Base-by-base conservation (phyloP, 2,797 vertebrate genomes). In the Micrastur ruficollis region DNA sequence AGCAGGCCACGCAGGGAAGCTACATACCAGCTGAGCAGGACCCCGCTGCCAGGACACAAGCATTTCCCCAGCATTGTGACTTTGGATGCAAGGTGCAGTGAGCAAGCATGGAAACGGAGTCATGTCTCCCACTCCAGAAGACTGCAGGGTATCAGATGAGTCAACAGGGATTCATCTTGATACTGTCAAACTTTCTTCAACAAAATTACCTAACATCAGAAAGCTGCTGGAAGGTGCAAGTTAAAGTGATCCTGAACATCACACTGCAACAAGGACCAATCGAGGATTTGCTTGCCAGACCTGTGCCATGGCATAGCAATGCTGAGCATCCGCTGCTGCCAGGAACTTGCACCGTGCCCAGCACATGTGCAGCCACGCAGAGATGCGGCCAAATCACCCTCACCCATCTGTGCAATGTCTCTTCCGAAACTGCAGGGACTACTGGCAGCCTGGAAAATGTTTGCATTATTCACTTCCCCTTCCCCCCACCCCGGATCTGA, bases 381-480 rank as follows among this genome's bases (percentile, higher is more conserved):
- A 42, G 36, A 21, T 27, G 14, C 53, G 49, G 34, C 65, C 53
- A 68, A 27, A 59, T 68, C 53, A 22, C 65, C 11, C 53, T 58
- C 4, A 1, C 23, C 78, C 2, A 2, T 11, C 22, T n/a, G 29
- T 8, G 0, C 9, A 14, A 59, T 9, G 9, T 27, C 20, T 40
- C 65, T 40, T 70, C 44, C 42, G 55, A 59, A 59, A 29, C 46
- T 23, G 44, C 44, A 59, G 46, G 31, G 44, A 40, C 19, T 34
- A 29, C 18, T 6, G 29, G 18, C 53, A 58, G 29, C 66, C 55
- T 34, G 31, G 19, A 50, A 59, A 59, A n/a, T 1, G 1, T 34
- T 19, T 44, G 18, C 42, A 44, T 44, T 44, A 44, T 17, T 44
- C 42, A 44, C 42, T 8, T 44, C 8, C 18, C 42, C 42, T 16